Evolutionary conservation across 2,888 invertebrate species (phyloP).

Genomic region (Disparrhopalites patrizii): DNA sequence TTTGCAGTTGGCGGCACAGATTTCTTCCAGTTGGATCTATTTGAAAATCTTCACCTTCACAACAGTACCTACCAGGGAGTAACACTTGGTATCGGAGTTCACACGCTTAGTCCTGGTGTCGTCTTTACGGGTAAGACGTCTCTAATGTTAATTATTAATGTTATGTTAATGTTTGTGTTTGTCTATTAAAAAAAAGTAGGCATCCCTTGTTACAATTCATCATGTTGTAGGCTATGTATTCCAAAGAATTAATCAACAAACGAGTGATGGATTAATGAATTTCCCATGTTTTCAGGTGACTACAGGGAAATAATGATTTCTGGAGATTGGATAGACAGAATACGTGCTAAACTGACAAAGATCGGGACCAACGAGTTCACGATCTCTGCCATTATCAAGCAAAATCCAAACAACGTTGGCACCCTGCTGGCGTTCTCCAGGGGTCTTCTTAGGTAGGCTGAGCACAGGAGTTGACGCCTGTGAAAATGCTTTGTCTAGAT

Average conservation of each 20-base stretch:
- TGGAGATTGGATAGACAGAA: constrained; percentile 48
- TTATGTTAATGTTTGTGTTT: too few relatives aligned
- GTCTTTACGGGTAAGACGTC: constrained; percentile 64
- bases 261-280: too few relatives aligned
- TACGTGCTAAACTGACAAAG: constrained; percentile 45
- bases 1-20: constrained; percentile 48
- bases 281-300: constrained; percentile 46
- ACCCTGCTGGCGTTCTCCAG: constrained; percentile 77
- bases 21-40: constrained; percentile 63
- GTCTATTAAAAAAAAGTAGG: too few relatives aligned
- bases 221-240: too few relatives aligned
- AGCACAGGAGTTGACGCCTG: constrained; percentile 6
- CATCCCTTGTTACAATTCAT: too few relatives aligned
- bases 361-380: constrained; percentile 56
- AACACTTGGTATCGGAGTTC: constrained; percentile 63
- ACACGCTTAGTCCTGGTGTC: constrained; percentile 68
- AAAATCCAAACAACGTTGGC: constrained; percentile 76
- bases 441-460: constrained; percentile 70
- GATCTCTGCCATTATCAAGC: constrained; percentile 69
- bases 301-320: constrained; percentile 48
- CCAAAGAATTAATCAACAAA: neutral
- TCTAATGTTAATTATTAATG: constrained; percentile 2
- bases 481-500: too few relatives aligned
- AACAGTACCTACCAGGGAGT: constrained; percentile 71
- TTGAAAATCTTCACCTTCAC: constrained; percentile 73